A percentile compares a stretch with the other conserved stretches of the same genome.
phyloP scores from a whole-genome alignment of 1,140 invertebrate species.

The Lineus longissimus region DNA sequence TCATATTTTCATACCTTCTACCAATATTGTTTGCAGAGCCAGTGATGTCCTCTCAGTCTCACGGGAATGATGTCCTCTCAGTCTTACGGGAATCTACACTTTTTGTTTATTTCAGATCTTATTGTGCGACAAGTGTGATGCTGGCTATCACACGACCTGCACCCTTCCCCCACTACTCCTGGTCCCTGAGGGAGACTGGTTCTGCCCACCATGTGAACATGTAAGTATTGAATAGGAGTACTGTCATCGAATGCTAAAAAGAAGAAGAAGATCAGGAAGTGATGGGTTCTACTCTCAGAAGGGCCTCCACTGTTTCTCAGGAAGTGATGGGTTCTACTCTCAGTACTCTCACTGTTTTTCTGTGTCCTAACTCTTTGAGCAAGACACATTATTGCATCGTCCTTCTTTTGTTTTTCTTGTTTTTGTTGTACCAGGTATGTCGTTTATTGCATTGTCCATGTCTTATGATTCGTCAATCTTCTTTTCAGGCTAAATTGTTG shows the following conservation, averaged over 20 bases:
- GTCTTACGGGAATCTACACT: too few relatives aligned
- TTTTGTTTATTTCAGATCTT: constrained; percentile 64
- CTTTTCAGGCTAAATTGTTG: background rate
- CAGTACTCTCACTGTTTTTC: too few relatives aligned
- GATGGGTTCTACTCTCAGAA: background rate
- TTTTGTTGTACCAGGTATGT: too few relatives aligned
- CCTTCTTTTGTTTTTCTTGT: too few relatives aligned
- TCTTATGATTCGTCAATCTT: background rate
- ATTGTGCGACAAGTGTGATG: constrained; percentile 89
- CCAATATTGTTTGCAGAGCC: too few relatives aligned
- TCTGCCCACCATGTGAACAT: constrained; percentile 92
- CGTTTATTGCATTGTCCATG: too few relatives aligned
- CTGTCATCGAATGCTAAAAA: background rate
- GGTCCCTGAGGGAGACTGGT: constrained; percentile 96
- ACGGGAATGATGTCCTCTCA: too few relatives aligned
- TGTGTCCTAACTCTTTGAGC: too few relatives aligned
- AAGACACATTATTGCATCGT: too few relatives aligned
- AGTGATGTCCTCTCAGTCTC: too few relatives aligned
- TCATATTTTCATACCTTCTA: too few relatives aligned
- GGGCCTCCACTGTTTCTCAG: background rate
- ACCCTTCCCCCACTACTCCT: constrained; percentile 82
- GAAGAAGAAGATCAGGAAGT: background rate
- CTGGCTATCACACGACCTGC: constrained; percentile 91
- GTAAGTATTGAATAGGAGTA: constrained; percentile 42
- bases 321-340: too few relatives aligned